Base-by-base conservation (phyloP, 2,797 vertebrate species). In the Bovichtus diacanthus region DNA sequence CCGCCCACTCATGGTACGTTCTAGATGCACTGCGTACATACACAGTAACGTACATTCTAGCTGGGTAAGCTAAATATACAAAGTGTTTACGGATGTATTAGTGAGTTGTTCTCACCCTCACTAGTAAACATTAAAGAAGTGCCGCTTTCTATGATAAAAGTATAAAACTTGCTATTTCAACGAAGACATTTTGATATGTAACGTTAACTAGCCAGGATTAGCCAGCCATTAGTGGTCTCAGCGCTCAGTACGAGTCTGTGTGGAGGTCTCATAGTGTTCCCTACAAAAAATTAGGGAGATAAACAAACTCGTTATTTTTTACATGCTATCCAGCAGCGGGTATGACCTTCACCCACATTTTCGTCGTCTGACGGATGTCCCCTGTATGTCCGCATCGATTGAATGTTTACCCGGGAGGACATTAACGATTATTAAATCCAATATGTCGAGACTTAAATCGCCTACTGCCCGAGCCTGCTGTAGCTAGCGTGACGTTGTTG, bases 1-100 rank as follows among this genome's bases (percentile, higher is more conserved):
- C 90, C 89, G 70, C 91, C 92, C 62, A 50, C 21, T 66, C 1
- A 1, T 2, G 0, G 7, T 67, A 44, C 31, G 39, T 70, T 66
- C 7, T 23, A 27, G 11, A 27, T n/a, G 43, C 50, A 25, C 41
- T 27, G 16, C 31, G 31, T 34, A 34, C 34, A 31, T 34, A 34
- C 34, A 34, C 29, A 13, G 2, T 3, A 34, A 39, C 3, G 0
- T 43, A 21, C 1, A 16, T 3, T n/a, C 16, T 31, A 55, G 21
- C 43, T 34, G 8, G 8, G 0, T 41, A 8, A 34, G n/a, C 34
- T 29, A 12, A 31, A 31, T 41, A n/a, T 9, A 3, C 1, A 13
- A 47, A 18, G 2, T 56, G 19, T 53, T 11, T 49, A 21, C 0
- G 15, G 1, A 2, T 38, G 18, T 16, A 72, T 47, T 46, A 21